A percentile compares a stretch with the other conserved stretches of the same genome.
These are phyloP conservation scores for Dusona sp. DNA, from an alignment of 2,888 invertebrate genomes.

Conservation along the genomic window DNA sequence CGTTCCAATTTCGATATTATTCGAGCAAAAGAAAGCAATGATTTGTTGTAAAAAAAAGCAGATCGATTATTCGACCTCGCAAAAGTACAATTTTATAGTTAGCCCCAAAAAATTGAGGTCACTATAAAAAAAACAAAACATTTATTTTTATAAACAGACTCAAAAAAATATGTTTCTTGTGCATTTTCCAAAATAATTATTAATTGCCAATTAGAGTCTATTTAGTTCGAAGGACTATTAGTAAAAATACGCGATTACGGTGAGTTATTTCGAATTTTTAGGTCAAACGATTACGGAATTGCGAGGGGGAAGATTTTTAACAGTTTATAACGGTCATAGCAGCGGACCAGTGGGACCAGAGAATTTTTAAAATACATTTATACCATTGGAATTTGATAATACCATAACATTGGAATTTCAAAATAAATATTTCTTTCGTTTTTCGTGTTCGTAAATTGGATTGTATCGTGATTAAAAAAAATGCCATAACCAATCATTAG, in stretches of 20 bases:
- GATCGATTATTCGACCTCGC: neutral
- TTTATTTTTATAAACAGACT: neutral
- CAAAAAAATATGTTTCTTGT: neutral
- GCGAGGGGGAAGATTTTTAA: neutral
- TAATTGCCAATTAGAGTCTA: neutral
- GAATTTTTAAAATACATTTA: too few species aligned
- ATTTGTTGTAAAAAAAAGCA: neutral
- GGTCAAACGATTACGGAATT: neutral
- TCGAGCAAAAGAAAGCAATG: constrained; percentile 5
- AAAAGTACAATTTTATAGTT: neutral
- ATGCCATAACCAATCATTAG: too few species aligned
- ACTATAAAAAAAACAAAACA: neutral
- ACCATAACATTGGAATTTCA: too few species aligned
- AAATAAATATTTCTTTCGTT: too few species aligned
- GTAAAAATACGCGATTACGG: neutral
- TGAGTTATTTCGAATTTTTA: neutral
- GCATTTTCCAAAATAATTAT: neutral
- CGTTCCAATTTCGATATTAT: constrained; percentile 24
- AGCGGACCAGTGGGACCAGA: neutral
- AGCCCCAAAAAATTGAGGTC: neutral
- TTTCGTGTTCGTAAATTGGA: too few species aligned
- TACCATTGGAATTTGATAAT: too few species aligned
- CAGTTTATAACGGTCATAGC: neutral
- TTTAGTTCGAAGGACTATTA: neutral
- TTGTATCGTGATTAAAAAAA: too few species aligned